These are phyloP conservation scores for Axis porcinus DNA, from an alignment of 2,113 vertebrate species.

Conservation along the genomic window DNA sequence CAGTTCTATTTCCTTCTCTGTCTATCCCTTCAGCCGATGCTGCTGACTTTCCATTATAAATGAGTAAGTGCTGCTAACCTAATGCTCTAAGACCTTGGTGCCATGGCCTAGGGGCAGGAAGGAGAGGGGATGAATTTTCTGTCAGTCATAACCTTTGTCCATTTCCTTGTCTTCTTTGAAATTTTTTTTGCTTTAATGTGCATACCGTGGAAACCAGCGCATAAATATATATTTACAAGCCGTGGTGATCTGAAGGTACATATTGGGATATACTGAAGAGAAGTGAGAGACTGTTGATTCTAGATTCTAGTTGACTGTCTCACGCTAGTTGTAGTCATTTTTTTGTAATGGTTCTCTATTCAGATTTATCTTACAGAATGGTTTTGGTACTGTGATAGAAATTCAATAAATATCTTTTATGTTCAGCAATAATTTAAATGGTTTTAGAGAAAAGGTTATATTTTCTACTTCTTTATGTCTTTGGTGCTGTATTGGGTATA, in stretches of 20 bases:
- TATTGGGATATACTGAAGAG: neutral
- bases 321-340: neutral
- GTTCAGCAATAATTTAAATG: neutral
- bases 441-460: neutral
- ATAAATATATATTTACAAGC: neutral
- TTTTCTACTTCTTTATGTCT: neutral
- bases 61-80: neutral
- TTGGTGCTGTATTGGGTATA: neutral
- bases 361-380: neutral
- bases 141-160: neutral
- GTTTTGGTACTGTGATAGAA: neutral
- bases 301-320: neutral
- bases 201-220: neutral
- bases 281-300: neutral
- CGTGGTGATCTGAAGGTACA: neutral
- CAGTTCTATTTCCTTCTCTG: slow-evolving; percentile 6
- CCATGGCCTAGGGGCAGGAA: neutral
- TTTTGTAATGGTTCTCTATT: neutral
- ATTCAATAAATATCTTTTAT: neutral
- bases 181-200: neutral
- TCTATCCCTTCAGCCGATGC: neutral
- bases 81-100: neutral
- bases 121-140: neutral
- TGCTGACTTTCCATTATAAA: neutral
- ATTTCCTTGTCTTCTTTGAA: neutral